phyloP scores from a whole-genome alignment of 2,113 vertebrate species.

The Anser cygnoides region DNA sequence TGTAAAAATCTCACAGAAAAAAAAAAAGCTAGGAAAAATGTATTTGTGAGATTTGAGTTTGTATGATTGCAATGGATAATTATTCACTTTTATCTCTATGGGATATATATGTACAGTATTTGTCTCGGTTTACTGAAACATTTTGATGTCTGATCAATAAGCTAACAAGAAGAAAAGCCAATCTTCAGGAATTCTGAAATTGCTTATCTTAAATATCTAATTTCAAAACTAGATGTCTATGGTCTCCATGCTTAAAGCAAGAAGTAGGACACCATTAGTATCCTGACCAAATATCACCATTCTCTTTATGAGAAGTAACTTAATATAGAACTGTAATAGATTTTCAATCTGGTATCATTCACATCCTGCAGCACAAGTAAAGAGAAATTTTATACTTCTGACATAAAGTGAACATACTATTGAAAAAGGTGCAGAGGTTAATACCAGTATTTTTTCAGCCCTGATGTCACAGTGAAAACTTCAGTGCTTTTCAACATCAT shows the following conservation, averaged over 20 bases:
- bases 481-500: not conserved
- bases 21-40: accelerated
- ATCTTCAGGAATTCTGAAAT: not conserved
- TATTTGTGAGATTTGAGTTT: not conserved
- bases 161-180: not conserved
- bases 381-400: not conserved
- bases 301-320: not conserved
- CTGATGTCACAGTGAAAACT: not conserved
- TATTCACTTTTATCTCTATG: not conserved
- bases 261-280: not conserved
- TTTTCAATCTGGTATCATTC: not conserved
- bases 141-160: not conserved
- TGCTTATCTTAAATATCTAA: not conserved
- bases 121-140: not conserved
- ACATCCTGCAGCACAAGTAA: not conserved
- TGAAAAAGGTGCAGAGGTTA: not conserved
- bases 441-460: accelerated
- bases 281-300: not conserved
- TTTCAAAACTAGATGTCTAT: not conserved
- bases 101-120: not conserved
- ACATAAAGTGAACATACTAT: accelerated
- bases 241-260: not conserved
- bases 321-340: not conserved
- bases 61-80: not conserved
- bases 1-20: not conserved